Base-by-base conservation (phyloP, 2,113 vertebrate species). In the Chrysemys picta region DNA sequence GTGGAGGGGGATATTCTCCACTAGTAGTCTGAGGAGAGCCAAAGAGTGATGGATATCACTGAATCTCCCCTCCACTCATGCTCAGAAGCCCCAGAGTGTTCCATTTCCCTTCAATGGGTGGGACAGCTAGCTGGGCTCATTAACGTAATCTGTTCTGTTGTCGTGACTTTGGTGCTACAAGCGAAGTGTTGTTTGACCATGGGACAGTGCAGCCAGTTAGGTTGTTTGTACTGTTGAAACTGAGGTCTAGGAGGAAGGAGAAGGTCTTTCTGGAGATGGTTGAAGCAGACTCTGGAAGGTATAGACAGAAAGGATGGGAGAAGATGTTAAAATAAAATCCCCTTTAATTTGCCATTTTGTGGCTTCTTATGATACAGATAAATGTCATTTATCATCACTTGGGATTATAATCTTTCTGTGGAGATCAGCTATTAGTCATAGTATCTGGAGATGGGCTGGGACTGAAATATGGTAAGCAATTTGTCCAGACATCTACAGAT, bases 301-400 rank as follows among this genome's bases (percentile, higher is more conserved):
- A 91, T 89, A 88, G 56, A 59, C 24, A 57, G 92, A 38, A 9
- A 69, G 24, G 12, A 42, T 84, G 45, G 29, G 38, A 91, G 59
- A 93, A 62, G 25, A 82, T 59, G 35, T 57, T 97, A 91, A 93
- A 94, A 87, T 91, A 89, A 85, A 94, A 22, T 45, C 89, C 25
- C 29, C 6, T 89, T 80, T 22, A 42, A 90, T 57, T 9, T 89
- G 53, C 8, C 25, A 83, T 8, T 72, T 97, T 84, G 17, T 92
- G 72, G 31, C 82, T 93, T 79, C 80, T 91, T 92, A 82, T 5
- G 7, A 13, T 87, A 8, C 76, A 54, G 65, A 83, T 92, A 91
- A 95, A 88, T 93, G 42, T 5, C 52, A 94, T 90, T 97, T 93
- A 91, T 96, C 89, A 90, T 79, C 45, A 24, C 82, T 95, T 94